Conservation (phyloP, 2,888 invertebrate species). For the Pandemis corylana region DNA sequence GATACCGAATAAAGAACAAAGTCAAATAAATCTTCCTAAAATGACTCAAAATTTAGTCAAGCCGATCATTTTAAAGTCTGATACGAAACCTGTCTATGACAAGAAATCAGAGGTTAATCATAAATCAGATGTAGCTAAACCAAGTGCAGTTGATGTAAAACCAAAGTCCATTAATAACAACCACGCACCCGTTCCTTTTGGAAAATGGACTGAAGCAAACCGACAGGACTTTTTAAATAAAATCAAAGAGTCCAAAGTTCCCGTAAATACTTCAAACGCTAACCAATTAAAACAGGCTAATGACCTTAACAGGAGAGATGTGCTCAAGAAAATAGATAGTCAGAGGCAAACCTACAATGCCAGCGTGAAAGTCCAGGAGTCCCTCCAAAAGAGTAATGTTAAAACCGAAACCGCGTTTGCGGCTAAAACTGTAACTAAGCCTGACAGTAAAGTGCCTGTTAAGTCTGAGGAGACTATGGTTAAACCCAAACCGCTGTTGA, state of each 20-base stretch:
- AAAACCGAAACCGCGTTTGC: slow-evolving; percentile 68
- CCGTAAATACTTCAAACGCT: slow-evolving; percentile 62
- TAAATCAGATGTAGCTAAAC: slow-evolving; percentile 46
- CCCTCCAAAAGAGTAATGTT: slow-evolving; percentile 53
- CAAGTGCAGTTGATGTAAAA: slow-evolving; percentile 44
- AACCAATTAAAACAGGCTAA: slow-evolving; percentile 78
- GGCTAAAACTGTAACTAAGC: slow-evolving; percentile 50
- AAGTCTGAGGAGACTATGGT: slow-evolving; percentile 50
- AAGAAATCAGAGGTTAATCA: slow-evolving; percentile 40
- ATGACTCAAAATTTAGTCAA: slow-evolving; percentile 21
- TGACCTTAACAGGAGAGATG: slow-evolving; percentile 77
- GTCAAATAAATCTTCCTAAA: slow-evolving; percentile 11
- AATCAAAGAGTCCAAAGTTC: slow-evolving; percentile 72
- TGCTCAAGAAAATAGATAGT: slow-evolving; percentile 76
- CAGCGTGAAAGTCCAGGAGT: slow-evolving; percentile 64
- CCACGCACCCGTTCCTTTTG: slow-evolving; percentile 75
- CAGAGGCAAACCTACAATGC: slow-evolving; percentile 69
- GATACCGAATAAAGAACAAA: slow-evolving; percentile 12
- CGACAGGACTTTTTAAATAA: slow-evolving; percentile 77
- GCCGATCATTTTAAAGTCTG: slow-evolving; percentile 6
- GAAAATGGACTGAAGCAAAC: slow-evolving; percentile 79
- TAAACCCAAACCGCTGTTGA: slow-evolving; percentile 44
- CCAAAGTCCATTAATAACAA: slow-evolving; percentile 64
- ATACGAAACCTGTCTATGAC: slow-evolving; percentile 26
- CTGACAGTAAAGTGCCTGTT: slow-evolving; percentile 49